phyloP scores from a whole-genome alignment of 2,888 invertebrate species.

The Rotaria macrura region DNA sequence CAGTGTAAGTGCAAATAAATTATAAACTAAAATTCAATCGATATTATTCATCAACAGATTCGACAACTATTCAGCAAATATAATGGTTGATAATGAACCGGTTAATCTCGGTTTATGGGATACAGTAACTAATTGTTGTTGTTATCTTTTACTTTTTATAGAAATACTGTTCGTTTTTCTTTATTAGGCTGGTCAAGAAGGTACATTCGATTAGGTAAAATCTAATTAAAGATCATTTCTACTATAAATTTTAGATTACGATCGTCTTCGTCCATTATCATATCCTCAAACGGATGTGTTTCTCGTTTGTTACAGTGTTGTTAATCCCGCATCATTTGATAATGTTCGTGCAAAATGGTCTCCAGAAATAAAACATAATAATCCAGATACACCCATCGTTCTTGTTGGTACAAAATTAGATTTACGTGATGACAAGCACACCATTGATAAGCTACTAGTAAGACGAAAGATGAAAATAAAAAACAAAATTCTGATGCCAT shows the following conservation, averaged over 20 bases:
- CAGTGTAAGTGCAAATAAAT: conserved; percentile 33
- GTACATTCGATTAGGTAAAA: not conserved
- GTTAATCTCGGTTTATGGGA: conserved; percentile 94
- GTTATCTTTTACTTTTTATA: no score
- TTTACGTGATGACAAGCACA: conserved; percentile 84
- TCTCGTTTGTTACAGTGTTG: conserved; percentile 93
- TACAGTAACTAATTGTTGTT: conserved; percentile 53
- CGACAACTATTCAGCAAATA: conserved; percentile 96
- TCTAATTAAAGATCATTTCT: not conserved
- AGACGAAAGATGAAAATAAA: not conserved
- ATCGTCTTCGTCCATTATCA: conserved; percentile 81
- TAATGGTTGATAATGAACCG: conserved; percentile 96
- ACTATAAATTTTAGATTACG: conserved; percentile 62
- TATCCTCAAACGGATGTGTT: conserved; percentile 98
- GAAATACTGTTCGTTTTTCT: no score
- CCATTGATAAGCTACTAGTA: conserved; percentile 78
- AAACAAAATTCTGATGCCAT: no score
- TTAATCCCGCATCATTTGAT: conserved; percentile 97
- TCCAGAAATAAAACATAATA: conserved; percentile 97
- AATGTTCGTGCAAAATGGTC: conserved; percentile 99
- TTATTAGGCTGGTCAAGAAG: conserved; percentile 60
- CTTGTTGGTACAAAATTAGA: conserved; percentile 92
- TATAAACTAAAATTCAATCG: not conserved
- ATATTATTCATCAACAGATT: conserved; percentile 52
- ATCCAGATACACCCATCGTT: conserved; percentile 97